A percentile compares a stretch with the other conserved stretches of the same genome.
phyloP scores from a whole-genome alignment of 1,140 invertebrate species.

The Trissolcus basalis region DNA sequence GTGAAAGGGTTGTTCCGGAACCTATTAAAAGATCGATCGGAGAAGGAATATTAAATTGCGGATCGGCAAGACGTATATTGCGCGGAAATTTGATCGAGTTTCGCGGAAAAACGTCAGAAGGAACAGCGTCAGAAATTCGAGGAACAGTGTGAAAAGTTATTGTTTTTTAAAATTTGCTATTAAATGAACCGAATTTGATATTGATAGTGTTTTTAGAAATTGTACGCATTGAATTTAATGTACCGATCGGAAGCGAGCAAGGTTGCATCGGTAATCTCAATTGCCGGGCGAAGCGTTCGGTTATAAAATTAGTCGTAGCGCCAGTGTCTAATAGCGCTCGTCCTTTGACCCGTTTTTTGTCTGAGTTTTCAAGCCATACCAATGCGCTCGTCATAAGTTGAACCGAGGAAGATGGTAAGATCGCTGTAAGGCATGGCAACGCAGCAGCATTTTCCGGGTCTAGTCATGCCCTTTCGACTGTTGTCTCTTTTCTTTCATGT shows the following conservation, averaged over 20 bases:
- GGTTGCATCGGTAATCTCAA: not conserved
- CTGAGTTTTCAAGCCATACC: not conserved
- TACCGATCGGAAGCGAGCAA: not conserved
- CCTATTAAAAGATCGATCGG: conserved; percentile 6
- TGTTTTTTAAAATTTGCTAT: not conserved
- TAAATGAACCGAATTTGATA: conserved; percentile 2
- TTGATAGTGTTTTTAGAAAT: not conserved
- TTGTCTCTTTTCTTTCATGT: not conserved
- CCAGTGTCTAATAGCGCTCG: conserved; percentile 20
- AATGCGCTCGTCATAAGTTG: conserved; percentile 18
- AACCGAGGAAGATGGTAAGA: not conserved
- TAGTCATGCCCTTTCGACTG: conserved; percentile 6
- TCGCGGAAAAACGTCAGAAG: conserved; percentile 8
- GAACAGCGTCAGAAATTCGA: not conserved
- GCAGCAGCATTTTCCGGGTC: not conserved
- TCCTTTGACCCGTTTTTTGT: not conserved
- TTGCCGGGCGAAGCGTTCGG: not conserved
- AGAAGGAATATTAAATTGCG: conserved; percentile 3
- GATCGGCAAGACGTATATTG: conserved; percentile 10
- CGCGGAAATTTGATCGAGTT: not conserved
- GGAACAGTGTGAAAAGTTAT: conserved; percentile 8
- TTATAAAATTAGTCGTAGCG: conserved; percentile 10
- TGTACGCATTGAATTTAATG: conserved; percentile 7
- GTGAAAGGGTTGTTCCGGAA: not conserved
- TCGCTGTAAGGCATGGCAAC: not conserved